Conservation (phyloP, 2,113 vertebrate genomes). For the Mustela nigripes region DNA sequence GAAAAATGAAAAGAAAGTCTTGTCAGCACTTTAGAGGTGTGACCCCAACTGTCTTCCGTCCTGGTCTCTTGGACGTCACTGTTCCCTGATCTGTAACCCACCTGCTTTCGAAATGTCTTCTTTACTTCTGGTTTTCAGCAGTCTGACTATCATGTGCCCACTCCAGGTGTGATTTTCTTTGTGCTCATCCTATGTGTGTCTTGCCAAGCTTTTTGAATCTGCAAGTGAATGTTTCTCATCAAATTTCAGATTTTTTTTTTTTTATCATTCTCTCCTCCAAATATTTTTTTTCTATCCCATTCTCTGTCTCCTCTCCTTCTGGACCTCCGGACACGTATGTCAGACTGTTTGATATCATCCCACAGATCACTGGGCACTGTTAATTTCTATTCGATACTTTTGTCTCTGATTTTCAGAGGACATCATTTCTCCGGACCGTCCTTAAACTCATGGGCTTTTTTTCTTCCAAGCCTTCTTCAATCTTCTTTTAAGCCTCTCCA, state of each 20-base stretch:
- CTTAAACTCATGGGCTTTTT: neutral
- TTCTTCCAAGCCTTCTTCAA: neutral
- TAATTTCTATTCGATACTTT: neutral
- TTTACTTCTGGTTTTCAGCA: neutral
- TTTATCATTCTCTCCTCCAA: neutral
- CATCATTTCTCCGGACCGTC: neutral
- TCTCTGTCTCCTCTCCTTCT: neutral
- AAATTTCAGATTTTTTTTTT: neutral
- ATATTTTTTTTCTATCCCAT: neutral
- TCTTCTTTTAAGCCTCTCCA: neutral
- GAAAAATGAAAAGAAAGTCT: no score
- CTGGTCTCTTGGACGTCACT: neutral
- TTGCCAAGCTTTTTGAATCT: neutral
- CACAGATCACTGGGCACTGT: neutral
- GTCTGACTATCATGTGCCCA: no score
- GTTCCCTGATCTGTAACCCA: neutral
- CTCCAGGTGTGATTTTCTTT: neutral
- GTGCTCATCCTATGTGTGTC: neutral
- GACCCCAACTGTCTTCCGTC: neutral
- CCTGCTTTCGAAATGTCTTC: neutral
- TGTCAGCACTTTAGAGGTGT: neutral
- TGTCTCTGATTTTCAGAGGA: neutral
- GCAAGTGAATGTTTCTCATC: neutral
- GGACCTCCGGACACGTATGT: neutral
- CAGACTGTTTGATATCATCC: neutral